Evolutionary conservation across 1,140 invertebrate genomes (phyloP), one percentile per base, ranked within the genome.

Genomic region (Arctopsyche grandis): DNA sequence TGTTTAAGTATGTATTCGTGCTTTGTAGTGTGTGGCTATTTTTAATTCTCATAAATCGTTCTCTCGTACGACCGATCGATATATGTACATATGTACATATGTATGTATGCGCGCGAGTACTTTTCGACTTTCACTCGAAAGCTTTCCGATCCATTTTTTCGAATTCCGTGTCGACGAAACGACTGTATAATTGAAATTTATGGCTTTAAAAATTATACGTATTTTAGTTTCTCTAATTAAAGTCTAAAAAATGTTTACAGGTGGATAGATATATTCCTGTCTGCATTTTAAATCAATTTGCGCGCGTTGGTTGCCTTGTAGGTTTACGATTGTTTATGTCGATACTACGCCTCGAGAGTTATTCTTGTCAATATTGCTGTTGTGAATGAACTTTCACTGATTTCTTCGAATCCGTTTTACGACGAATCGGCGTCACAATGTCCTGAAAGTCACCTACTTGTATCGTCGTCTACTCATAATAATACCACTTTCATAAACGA

Each of bases 91-190:
- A 22, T 26, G 63, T 52, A 24, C 26, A 22, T 66, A 26, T 26
- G 63, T 14, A 26, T 26, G 63, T 66, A 9, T 66, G 63, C 24
- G 10, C 24, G 58, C 24, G 63, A 9, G 21, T 22, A 52, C 48
- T 14, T 52, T 52, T 26, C 63, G 21, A 66, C 63, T 66, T 66
- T 66, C 63, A 66, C 63, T 66, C 24, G 63, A 12, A 66, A 66
- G 63, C 14, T 66, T 66, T 66, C 24, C 22, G 63, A 66, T 66
- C 63, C 63, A 66, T 22, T 66, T 66, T 60, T 66, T 66, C 63
- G 63, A 66, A 66, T 66, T 66, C 63, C 63, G 63, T 5, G n/a
- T 22, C 22, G 24, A 66, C 22, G 63, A 66, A 66, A 66, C 63
- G 58, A 14, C 58, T 21, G 9, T 22, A 12, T 66, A 66, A 66